Conservation (phyloP, 1,140 invertebrate species). For the Drosophila tsacasi region DNA sequence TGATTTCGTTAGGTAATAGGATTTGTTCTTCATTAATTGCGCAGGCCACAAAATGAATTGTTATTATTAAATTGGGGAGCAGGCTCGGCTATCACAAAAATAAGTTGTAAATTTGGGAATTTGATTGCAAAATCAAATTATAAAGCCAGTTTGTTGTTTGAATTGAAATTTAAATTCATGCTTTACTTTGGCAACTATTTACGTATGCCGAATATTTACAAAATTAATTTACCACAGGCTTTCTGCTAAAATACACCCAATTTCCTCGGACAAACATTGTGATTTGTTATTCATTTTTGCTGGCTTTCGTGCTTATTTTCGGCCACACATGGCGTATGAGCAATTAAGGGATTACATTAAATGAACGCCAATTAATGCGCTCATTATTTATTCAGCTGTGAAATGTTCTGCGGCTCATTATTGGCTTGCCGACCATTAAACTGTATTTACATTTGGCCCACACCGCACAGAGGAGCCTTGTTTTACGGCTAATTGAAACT, state of each 20-base stretch:
- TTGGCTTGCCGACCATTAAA: constrained; percentile 63
- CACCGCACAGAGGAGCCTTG: constrained; percentile 31
- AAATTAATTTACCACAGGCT: constrained; percentile 50
- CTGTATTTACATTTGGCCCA: constrained; percentile 47
- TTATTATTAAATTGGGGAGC: constrained; percentile 14
- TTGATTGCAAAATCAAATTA: not conserved
- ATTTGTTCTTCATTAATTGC: constrained; percentile 66
- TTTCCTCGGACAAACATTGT: constrained; percentile 6
- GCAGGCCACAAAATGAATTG: constrained; percentile 24
- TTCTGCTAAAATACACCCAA: constrained; percentile 18
- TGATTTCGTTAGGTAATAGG: constrained; percentile 59
- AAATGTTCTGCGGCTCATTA: constrained; percentile 81
- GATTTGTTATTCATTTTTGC: constrained; percentile 30
- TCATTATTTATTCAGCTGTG: constrained; percentile 80
- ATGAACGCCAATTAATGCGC: constrained; percentile 72
- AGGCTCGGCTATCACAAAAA: not conserved
- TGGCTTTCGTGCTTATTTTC: constrained; percentile 20
- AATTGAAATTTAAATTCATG: constrained; percentile 7
- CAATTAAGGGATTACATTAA: constrained; percentile 76
- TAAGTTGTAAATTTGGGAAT: not conserved
- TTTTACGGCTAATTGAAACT: constrained; percentile 73
- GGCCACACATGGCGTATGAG: constrained; percentile 53
- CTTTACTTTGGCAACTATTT: not conserved
- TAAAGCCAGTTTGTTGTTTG: not conserved
- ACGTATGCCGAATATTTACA: constrained; percentile 31